Percentiles rank a stretch among this genome's conserved stretches.
Evolutionary conservation across 2,797 vertebrate genomes (phyloP).

Genomic region (Buceros bicornis): DNA sequence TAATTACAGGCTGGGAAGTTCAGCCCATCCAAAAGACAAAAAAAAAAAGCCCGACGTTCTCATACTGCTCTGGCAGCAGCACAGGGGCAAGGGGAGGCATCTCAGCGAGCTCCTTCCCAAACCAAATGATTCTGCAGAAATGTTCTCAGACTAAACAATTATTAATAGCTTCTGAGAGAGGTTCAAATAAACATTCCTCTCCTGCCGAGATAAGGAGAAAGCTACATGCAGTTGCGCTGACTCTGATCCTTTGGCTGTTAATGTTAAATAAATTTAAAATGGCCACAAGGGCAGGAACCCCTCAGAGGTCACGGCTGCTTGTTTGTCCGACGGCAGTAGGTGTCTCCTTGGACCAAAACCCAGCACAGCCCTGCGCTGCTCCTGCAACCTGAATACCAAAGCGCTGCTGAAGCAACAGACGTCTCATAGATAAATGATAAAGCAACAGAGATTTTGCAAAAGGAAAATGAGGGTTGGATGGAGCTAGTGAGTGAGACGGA

Average conservation of each 20-base stretch:
- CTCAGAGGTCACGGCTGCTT: conserved; percentile 25
- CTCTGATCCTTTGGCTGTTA: conserved; percentile 3
- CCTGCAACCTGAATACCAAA: background rate
- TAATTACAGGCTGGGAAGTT: background rate
- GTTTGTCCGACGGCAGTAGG: background rate
- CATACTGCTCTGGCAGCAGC: background rate
- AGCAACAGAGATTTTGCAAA: background rate
- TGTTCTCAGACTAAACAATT: conserved; percentile 75
- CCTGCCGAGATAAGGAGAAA: conserved; percentile 63
- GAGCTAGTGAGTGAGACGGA: background rate
- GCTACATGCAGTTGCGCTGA: conserved; percentile 29
- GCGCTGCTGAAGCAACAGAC: rapidly evolving
- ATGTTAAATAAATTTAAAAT: conserved; percentile 18
- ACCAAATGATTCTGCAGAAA: conserved; percentile 34
- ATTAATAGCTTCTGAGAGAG: conserved; percentile 59
- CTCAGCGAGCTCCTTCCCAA: background rate
- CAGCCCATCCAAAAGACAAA: background rate
- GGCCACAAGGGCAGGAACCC: background rate
- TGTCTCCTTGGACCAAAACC: background rate
- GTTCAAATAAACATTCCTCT: conserved; percentile 63
- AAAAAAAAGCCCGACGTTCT: background rate
- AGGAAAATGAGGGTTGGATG: background rate
- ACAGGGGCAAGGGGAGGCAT: background rate
- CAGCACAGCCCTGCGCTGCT: background rate
- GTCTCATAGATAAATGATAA: rapidly evolving